A percentile compares a stretch with the other conserved stretches of the same genome.
These are phyloP conservation scores for Eugnorisma glareosa DNA, from an alignment of 2,888 invertebrate genomes.

Conservation along the genomic window DNA sequence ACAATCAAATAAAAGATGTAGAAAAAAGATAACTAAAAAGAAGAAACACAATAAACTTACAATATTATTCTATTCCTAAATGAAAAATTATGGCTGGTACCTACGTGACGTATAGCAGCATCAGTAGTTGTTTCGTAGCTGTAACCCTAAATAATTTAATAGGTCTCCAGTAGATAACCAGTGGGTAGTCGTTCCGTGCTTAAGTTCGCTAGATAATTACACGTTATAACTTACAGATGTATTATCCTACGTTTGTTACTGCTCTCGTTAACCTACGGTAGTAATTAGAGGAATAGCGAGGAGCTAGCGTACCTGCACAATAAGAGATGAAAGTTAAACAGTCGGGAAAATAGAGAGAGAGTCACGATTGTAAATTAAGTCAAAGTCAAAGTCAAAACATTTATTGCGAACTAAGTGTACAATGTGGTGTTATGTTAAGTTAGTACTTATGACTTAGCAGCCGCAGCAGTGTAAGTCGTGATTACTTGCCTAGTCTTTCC, in stretches of 20 bases:
- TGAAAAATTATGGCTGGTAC: background rate
- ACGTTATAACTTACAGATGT: background rate
- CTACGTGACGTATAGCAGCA: background rate
- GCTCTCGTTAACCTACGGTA: background rate
- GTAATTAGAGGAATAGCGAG: background rate
- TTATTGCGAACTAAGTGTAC: too few relatives aligned
- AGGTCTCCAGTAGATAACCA: background rate
- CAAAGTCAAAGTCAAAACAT: too few relatives aligned
- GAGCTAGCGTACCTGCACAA: background rate
- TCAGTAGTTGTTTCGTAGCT: background rate
- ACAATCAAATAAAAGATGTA: too few relatives aligned
- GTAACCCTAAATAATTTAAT: background rate
- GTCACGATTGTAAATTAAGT: background rate
- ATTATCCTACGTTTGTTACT: slow-evolving; percentile 4
- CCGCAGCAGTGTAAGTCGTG: too few relatives aligned
- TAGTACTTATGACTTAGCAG: too few relatives aligned
- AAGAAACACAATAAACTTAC: too few relatives aligned
- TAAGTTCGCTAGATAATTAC: slow-evolving; percentile 3
- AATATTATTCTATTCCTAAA: too few relatives aligned
- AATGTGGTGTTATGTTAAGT: too few relatives aligned
- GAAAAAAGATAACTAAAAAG: too few relatives aligned
- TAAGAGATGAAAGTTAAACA: background rate
- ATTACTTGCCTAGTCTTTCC: background rate
- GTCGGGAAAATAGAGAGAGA: background rate
- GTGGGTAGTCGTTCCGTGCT: background rate